Percentiles rank a stretch among this genome's conserved stretches.
phyloP scores from a whole-genome alignment of 2,888 invertebrate genomes.

The Meta bourneti region DNA sequence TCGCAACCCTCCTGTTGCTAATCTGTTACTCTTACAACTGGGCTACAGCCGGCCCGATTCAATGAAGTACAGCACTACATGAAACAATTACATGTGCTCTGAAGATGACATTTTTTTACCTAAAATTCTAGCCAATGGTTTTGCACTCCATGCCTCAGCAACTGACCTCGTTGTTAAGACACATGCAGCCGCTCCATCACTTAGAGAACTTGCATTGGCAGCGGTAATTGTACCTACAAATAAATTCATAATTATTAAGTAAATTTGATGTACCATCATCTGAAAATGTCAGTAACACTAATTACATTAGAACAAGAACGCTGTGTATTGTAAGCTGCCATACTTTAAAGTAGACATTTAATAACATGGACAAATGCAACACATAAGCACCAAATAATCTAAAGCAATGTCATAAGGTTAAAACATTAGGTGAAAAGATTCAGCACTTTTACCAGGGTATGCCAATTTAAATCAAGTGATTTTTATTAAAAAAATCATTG shows the following conservation, averaged over 20 bases:
- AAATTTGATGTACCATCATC: background rate
- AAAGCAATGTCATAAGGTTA: background rate
- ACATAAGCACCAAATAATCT: background rate
- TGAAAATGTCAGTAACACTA: background rate
- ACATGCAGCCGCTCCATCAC: conserved; percentile 97
- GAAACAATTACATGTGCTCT: too few relatives aligned
- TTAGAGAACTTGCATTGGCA: conserved; percentile 97
- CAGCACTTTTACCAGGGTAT: too few relatives aligned
- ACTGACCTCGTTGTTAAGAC: conserved; percentile 91
- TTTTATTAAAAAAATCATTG: too few relatives aligned
- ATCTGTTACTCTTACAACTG: too few relatives aligned
- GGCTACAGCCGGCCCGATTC: too few relatives aligned
- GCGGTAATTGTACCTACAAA: conserved; percentile 91
- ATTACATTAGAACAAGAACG: background rate
- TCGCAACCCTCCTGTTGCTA: too few relatives aligned
- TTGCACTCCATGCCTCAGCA: conserved; percentile 88
- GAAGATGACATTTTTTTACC: conserved; percentile 80
- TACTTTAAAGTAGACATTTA: too few relatives aligned
- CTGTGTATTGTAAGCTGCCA: background rate
- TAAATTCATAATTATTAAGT: background rate
- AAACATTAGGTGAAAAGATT: too few relatives aligned
- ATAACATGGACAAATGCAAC: background rate
- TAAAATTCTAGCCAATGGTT: conserved; percentile 93
- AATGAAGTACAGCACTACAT: too few relatives aligned
- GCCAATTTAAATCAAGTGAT: too few relatives aligned